Evolutionary conservation across 2,888 invertebrate genomes (phyloP), one percentile per base, ranked within the genome.

Genomic region (Tipula confusa): DNA sequence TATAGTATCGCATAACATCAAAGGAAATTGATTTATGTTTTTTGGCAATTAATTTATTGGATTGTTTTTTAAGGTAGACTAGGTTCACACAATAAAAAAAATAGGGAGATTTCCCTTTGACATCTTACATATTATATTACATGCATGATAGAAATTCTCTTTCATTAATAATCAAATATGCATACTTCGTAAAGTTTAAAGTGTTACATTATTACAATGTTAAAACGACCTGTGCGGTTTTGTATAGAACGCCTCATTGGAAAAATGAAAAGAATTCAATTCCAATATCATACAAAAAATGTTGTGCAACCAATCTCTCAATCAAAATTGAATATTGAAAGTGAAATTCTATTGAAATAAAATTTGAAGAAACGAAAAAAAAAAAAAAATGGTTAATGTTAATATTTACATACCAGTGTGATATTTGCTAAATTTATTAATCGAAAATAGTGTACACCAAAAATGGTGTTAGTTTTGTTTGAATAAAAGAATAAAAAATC

Each of bases 341-440:
- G 64, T 64, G 64, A 64, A 64, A 64, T 64, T 64, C 64, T 64
- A 24, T 48, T 48, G 48, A 48, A 48, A 18, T 48, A 2, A 48
- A 48, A 6, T 48, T 48, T 48, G 24, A 64, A 43, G 43, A 43
- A 43, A 43, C 15, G 15, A 43, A 43, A 43, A 43, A 4, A 43
- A 43, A 43, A 15, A n/a, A 43, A 43, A 43, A 43, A 4, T 64
- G 64, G 6, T 64, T 64, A 64, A 64, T 64, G 64, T 64, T 64
- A 64, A 64, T 64, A 64, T 64, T 64, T 64, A 64, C 64, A 64
- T 64, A 64, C 24, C 64, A 24, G 11, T 24, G 64, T 64, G 64
- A 24, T 64, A 64, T 64, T 64, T 64, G 64, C 64, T n/a, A 64
- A 64, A 64, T 64, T 64, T 64, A 64, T 64, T 64, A 64, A 64